Evolutionary conservation across 2,113 vertebrate genomes (phyloP).

Genomic region (Anseranas semipalmata): DNA sequence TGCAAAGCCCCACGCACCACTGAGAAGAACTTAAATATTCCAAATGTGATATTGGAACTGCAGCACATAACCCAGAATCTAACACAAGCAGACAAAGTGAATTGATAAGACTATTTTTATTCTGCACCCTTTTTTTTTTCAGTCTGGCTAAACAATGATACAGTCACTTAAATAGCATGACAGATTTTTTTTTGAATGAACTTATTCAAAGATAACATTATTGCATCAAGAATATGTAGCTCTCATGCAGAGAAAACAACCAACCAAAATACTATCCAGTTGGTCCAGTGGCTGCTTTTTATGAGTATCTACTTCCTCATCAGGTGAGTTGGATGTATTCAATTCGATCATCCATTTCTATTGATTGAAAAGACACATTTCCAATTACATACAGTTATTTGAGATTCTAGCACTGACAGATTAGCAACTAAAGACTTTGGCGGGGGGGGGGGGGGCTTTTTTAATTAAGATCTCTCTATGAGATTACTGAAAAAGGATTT

Average conservation of each 20-base stretch:
- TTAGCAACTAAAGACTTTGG: not conserved
- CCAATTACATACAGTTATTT: not conserved
- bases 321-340: not conserved
- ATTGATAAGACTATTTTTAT: not conserved
- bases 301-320: not conserved
- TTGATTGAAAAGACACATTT: not conserved
- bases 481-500: not conserved
- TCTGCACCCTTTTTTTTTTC: not conserved
- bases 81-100: not conserved
- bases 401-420: not conserved
- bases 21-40: not conserved
- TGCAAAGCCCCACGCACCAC: not conserved
- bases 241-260: not conserved
- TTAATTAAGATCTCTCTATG: not conserved
- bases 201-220: not conserved
- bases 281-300: not conserved
- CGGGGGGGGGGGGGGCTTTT: accelerated
- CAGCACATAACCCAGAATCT: not conserved
- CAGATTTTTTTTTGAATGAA: not conserved
- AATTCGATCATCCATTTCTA: not conserved
- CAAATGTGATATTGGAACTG: not conserved
- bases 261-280: not conserved
- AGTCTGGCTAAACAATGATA: not conserved
- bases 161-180: not conserved
- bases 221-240: not conserved